Conservation (phyloP, 2,113 vertebrate genomes). For the Diphyllodes magnificus region DNA sequence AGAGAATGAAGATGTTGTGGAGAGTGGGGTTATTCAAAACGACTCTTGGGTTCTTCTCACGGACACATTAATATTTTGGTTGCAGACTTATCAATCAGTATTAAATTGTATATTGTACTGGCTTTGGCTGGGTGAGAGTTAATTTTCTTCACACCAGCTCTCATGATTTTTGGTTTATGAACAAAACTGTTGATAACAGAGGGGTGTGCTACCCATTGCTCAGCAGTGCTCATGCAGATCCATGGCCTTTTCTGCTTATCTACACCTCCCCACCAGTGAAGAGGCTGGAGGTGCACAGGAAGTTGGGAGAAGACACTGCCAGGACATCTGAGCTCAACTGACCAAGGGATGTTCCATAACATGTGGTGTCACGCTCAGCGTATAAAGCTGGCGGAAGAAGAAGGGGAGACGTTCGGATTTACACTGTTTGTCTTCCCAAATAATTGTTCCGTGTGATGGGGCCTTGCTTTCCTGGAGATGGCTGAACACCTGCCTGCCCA, state of each 20-base stretch:
- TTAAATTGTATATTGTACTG: not conserved
- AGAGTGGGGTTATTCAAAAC: not conserved
- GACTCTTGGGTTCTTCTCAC: not conserved
- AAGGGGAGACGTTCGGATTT: fast-evolving
- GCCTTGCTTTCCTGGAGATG: not conserved
- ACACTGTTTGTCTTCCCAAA: fast-evolving
- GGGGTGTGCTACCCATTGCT: fast-evolving
- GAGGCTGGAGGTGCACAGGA: not conserved
- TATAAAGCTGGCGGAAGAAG: not conserved
- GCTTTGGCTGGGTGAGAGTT: not conserved
- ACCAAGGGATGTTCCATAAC: too few species aligned
- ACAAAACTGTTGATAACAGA: not conserved
- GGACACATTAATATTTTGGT: fast-evolving
- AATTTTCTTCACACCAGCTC: not conserved
- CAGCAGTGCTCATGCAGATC: not conserved
- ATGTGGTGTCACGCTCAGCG: fast-evolving
- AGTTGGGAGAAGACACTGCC: not conserved
- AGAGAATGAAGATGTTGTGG: not conserved
- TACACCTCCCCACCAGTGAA: fast-evolving
- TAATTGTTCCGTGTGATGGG: fast-evolving
- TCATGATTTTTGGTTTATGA: not conserved
- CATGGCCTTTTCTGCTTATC: not conserved
- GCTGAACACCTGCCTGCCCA: not conserved
- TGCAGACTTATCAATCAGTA: not conserved
- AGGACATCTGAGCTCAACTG: not conserved